Evolutionary conservation across 1,140 invertebrate species (phyloP), one percentile per base, ranked within the genome.

Genomic region (Monomorium pharaonis): DNA sequence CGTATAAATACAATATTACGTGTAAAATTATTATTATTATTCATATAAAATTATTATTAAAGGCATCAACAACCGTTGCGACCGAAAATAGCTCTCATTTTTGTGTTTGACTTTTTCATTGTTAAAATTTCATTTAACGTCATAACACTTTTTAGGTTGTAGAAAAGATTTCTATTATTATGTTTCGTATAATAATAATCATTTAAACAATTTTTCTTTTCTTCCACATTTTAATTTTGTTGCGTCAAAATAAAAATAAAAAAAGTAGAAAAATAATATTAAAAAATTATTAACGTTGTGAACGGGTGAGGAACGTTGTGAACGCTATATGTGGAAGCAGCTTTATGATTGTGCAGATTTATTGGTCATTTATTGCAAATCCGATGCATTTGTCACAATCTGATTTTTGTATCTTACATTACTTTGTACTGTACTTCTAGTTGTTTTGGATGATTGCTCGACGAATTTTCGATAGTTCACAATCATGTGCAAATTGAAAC

Each of bases 391-490:
- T 78, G 86, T 86, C 70, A 33, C 60, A 69, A 88, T 89, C 76
- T 65, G 58, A 70, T 60, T 33, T 63, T 75, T 42, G 14, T 47
- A 21, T 58, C 30, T 63, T 51, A 6, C 42, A 51, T 37, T 44
- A 58, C 44, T 89, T 89, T 86, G 63, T 83, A 86, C 69, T 80
- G 24, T 14, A 58, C 30, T 18, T 44, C 49, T 56, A 89, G 70
- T 72, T 89, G 88, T 75, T 76, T 54, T 54, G 87, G 70, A 51
- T 84, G 60, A 60, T 54, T 75, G 85, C 72, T 44, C 60, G 54
- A 56, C 47, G 70, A 88, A 90, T 90, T 90, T 90, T 90, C 83
- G 84, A 54, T 88, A 78, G 86, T 74, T 69, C 67, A 42, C 74
- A 85, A 2, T 87, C 78, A 77, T 76, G 65, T 72, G 24, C 70